Base-by-base conservation (phyloP, 2,113 vertebrate genomes). In the Ciconia stormi region DNA sequence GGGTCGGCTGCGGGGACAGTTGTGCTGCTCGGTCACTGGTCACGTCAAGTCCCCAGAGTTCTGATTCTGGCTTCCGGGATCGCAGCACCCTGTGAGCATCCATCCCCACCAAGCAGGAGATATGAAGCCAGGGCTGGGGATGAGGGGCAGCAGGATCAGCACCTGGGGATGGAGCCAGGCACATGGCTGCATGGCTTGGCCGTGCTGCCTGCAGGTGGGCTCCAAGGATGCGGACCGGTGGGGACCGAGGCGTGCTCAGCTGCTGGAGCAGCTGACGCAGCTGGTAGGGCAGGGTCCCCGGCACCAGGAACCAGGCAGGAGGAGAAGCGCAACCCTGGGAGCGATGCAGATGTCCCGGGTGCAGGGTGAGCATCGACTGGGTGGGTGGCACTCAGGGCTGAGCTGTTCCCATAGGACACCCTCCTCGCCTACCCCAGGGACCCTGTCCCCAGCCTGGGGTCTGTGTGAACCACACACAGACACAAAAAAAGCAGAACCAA, bases 21-120 rank as follows among this genome's bases (percentile, higher is more conserved):
- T 14, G 58, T 22, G 62, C 27, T 6, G 1, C 40, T 2, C 16
- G 34, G 44, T 67, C 52, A 21, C 16, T 1, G 2, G 23, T 72
- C 26, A n/a, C 72, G 69, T 30, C 0, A 3, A 15, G 63, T 17
- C 21, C 44, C 11, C 34, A 0, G 38, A 25, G 44, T 5, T 12
- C 74, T 26, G 50, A 17, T 26, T 8, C n/a, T n/a, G 74, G 30
- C 25, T 56, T 29, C 20, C 0, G 1, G 11, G 11, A 40, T 16
- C 42, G 4, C 0, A 1, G 62, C 3, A 2, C 7, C 30, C 32
- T 1, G 1, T 0, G 4, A 49, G 11, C 8, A 7, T 25, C 52
- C 1, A 5, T 53, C 9, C 69, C 23, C 4, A 23, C 15, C 5
- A 6, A 1, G 69, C 7, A 42, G 61, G 56, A 36, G 71, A 7